These are phyloP conservation scores for Buceros bicornis DNA, from an alignment of 2,797 vertebrate species.

Conservation along the genomic window DNA sequence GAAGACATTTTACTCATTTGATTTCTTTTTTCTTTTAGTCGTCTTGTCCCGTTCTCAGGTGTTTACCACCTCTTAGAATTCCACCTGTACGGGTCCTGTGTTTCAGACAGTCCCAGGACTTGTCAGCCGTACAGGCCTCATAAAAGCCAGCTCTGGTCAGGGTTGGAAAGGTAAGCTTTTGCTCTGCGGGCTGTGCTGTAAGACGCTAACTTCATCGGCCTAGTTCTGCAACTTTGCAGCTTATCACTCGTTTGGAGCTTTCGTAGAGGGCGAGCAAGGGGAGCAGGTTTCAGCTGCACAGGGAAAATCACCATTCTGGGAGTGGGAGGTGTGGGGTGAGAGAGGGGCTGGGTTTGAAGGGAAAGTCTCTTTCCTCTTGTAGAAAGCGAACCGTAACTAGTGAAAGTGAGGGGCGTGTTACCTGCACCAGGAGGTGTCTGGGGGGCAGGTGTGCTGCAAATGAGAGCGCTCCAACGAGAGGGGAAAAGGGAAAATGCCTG, in stretches of 20 bases:
- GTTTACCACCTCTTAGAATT: constrained; percentile 74
- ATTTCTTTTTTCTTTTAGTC: constrained; percentile 81
- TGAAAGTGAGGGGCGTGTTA: constrained; percentile 41
- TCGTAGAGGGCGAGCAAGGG: constrained; percentile 29
- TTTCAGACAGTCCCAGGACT: constrained; percentile 81
- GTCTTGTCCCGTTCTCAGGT: constrained; percentile 83
- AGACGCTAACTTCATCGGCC: constrained; percentile 76
- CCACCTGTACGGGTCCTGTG: constrained; percentile 78
- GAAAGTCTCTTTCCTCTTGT: constrained; percentile 56
- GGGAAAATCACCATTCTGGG: constrained; percentile 59
- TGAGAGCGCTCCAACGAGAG: not conserved
- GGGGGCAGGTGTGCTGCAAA: constrained; percentile 46
- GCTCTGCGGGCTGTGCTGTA: constrained; percentile 74
- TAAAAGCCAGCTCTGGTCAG: constrained; percentile 79
- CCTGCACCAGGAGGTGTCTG: constrained; percentile 43
- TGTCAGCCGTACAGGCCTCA: constrained; percentile 83
- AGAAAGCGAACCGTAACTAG: constrained; percentile 57
- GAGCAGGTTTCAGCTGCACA: constrained; percentile 58
- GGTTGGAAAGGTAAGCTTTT: constrained; percentile 86
- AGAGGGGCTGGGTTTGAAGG: constrained; percentile 17
- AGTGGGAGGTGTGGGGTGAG: not conserved
- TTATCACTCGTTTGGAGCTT: constrained; percentile 58
- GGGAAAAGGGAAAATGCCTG: constrained; percentile 30
- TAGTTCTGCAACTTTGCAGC: constrained; percentile 79
- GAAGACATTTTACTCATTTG: constrained; percentile 85